Evolutionary conservation across 2,888 invertebrate genomes (phyloP), one percentile per base, ranked within the genome.

Genomic region (Ligdia adustata): DNA sequence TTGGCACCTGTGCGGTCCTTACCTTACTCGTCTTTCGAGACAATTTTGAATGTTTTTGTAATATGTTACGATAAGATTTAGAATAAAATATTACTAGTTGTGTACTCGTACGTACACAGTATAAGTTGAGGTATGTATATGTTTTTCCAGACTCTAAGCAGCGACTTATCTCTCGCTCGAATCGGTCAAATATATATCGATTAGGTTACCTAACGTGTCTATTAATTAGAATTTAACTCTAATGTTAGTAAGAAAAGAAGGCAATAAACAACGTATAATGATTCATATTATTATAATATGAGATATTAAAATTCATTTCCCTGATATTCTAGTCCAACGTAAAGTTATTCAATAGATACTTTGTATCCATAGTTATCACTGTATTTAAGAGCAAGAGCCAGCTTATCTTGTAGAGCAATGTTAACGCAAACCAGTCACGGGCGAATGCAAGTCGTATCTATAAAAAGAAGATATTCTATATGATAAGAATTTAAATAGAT

Each of bases 1-100:
- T 66, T 68, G 72, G 68, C 71, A 73, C 65, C 71, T 72, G 69
- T 63, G 64, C 58, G 55, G 44, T 47, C 52, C 35, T 29, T 37
- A 40, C 45, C 57, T 35, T 14, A 43, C 38, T 12, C 34, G 15
- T 14, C 24, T 37, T 35, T 14, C 20, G 32, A 35, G 35, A 28
- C 44, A 32, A 11, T 33, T 33, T 33, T 38, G n/a, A 24, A 50
- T 38, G 33, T 41, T 24, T 37, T 18, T 46, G 31, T 43, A 46
- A 40, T 22, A 41, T 31, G 28, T 11, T 24, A 3, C 34, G 34
- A 44, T 37, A 29, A 45, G 27, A 31, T 34, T 26, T 20, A 29
- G 22, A 18, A 39, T 24, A 41, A 35, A 34, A 33, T 46, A 29
- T 38, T 26, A 11, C 26, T 24, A 6, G 22, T 22, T 6, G 16